phyloP scores from a whole-genome alignment of 1,140 invertebrate species.

The Drosophila lacteicornis region DNA sequence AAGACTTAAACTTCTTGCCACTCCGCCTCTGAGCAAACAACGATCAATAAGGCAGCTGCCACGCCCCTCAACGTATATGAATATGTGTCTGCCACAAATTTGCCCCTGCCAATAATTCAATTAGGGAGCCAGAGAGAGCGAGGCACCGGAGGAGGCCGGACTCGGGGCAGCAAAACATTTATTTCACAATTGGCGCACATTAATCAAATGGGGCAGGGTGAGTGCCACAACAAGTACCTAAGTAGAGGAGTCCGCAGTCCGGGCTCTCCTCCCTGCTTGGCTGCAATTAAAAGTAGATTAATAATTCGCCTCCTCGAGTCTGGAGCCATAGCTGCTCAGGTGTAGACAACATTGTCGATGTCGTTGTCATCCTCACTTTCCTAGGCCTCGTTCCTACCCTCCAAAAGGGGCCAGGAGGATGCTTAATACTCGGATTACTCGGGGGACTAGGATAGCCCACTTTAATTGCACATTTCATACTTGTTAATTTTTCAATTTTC shows the following conservation, averaged over 20 bases:
- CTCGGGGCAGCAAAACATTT: conserved; percentile 63
- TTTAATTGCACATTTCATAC: conserved; percentile 83
- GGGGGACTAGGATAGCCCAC: conserved; percentile 43
- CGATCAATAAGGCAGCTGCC: conserved; percentile 43
- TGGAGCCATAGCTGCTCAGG: conserved; percentile 48
- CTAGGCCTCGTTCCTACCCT: conserved; percentile 5
- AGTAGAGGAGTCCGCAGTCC: conserved; percentile 1
- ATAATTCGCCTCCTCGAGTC: conserved; percentile 62
- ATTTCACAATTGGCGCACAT: conserved; percentile 80
- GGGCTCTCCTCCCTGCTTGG: conserved; percentile 35
- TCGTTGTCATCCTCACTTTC: conserved; percentile 66
- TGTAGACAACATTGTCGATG: conserved; percentile 60
- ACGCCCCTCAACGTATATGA: conserved; percentile 34
- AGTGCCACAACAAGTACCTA: conserved; percentile 76
- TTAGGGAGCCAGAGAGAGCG: conserved; percentile 49
- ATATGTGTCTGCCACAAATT: conserved; percentile 65
- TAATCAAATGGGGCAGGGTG: conserved; percentile 68
- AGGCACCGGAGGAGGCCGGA: conserved; percentile 8
- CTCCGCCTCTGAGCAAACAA: conserved; percentile 51
- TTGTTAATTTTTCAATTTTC: conserved; percentile 84
- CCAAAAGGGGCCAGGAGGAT: background rate
- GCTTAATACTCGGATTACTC: conserved; percentile 55
- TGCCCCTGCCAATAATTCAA: conserved; percentile 82
- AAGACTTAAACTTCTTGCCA: conserved; percentile 13
- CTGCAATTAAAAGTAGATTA: conserved; percentile 80